A percentile compares a stretch with the other conserved stretches of the same genome.
phyloP scores from a whole-genome alignment of 2,888 invertebrate genomes.

The Chrysomela aeneicollis region DNA sequence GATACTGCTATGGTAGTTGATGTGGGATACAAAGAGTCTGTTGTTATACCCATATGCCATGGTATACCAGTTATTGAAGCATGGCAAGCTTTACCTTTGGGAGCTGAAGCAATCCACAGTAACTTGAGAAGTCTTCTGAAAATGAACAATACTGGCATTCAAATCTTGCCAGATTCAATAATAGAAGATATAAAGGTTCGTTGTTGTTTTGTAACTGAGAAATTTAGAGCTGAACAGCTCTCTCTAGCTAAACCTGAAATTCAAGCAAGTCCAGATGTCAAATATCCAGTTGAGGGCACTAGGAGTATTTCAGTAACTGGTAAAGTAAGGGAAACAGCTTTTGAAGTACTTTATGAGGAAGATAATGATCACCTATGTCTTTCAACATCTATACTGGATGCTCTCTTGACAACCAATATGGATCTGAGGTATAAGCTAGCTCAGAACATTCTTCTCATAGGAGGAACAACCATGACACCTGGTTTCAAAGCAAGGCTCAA shows the following conservation, averaged over 20 bases:
- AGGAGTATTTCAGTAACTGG: slow-evolving; percentile 72
- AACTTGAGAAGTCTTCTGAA: slow-evolving; percentile 60
- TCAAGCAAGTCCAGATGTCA: slow-evolving; percentile 68
- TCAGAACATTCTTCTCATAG: slow-evolving; percentile 85
- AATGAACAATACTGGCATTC: slow-evolving; percentile 61
- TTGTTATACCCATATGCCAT: slow-evolving; percentile 83
- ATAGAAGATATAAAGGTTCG: slow-evolving; percentile 85
- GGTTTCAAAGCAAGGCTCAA: slow-evolving; percentile 85
- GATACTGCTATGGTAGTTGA: slow-evolving; percentile 86
- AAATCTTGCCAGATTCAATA: slow-evolving; percentile 64
- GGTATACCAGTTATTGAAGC: slow-evolving; percentile 86
- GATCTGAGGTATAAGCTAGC: slow-evolving; percentile 82
- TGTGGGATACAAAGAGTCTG: slow-evolving; percentile 86
- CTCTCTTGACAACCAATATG: slow-evolving; percentile 82
- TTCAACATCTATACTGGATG: slow-evolving; percentile 84
- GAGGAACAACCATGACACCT: slow-evolving; percentile 84
- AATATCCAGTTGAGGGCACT: slow-evolving; percentile 71
- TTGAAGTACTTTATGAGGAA: slow-evolving; percentile 85
- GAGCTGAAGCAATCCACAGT: slow-evolving; percentile 73
- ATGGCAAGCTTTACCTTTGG: slow-evolving; percentile 83
- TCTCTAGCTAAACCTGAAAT: slow-evolving; percentile 60
- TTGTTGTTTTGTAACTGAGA: slow-evolving; percentile 86
- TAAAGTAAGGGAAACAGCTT: slow-evolving; percentile 78
- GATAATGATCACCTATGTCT: slow-evolving; percentile 85
- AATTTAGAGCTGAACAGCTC: slow-evolving; percentile 71